Base-by-base conservation (phyloP, 2,888 invertebrate species). In the Diplazon laetatorius region DNA sequence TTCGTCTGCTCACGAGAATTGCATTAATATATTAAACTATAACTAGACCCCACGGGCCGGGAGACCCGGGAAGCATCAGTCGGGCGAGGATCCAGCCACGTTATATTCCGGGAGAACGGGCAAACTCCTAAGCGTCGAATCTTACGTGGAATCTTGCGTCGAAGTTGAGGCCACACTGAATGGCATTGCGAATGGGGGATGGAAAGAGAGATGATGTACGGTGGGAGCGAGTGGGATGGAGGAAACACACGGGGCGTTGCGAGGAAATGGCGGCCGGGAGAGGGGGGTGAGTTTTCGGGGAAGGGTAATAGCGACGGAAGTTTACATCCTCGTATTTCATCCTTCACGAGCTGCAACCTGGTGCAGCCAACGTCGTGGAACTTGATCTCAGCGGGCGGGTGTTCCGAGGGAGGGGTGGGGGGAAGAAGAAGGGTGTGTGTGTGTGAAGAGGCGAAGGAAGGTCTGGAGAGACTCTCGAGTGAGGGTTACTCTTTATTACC, bases 401-500 rank as follows among this genome's bases (percentile, higher is more conserved):
- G 75, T 78, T 78, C 62, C 12, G 30, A 12, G 25, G 65, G 65
- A 22, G 35, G n/a, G n/a, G n/a, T n/a, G n/a, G n/a, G n/a, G n/a
- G n/a, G n/a, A n/a, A n/a, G n/a, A n/a, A n/a, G n/a, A n/a, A n/a
- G n/a, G n/a, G n/a, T n/a, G n/a, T n/a, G n/a, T n/a, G n/a, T 59
- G 25, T 44, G 59, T 42, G 22, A 70, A 20, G 25, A 57, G 78
- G 65, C 42, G 42, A 46, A 42, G 52, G 16, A 18, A 60, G 66
- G 35, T 42, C 62, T 72, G 66, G 57, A 30, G 59, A 25, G 66
- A 60, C 63, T 65, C 62, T 37, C 20, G 68, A 50, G 75, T 60
- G 68, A 78, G 78, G 75, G 78, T 75, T 68, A 85, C 83, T 84
- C 85, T 87, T 86, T 84, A 87, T 87, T 85, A 83, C 85, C 85